phyloP scores from a whole-genome alignment of 2,888 invertebrate species.

The Phaonia tiefii region DNA sequence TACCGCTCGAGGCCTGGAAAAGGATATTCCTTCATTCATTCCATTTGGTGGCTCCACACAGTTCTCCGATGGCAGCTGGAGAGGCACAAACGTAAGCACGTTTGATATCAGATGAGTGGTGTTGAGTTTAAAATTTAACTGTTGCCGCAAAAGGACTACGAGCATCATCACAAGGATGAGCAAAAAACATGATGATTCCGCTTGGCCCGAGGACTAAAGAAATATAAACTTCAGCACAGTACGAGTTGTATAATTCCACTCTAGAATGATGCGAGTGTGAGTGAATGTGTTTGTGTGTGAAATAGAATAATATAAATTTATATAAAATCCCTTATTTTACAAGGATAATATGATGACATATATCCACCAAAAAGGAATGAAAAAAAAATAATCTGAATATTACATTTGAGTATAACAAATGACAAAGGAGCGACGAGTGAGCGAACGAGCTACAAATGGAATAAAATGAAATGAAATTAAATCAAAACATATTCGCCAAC shows the following conservation, averaged over 20 bases:
- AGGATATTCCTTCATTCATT: neutral
- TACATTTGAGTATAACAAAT: slow-evolving; percentile 1
- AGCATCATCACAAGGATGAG: neutral
- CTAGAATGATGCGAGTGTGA: neutral
- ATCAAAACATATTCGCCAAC: slow-evolving; percentile 14
- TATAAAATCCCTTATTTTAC: slow-evolving; percentile 46
- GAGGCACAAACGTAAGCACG: neutral
- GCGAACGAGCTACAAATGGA: neutral
- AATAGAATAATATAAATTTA: slow-evolving; percentile 42
- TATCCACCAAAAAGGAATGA: no score
- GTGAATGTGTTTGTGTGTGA: neutral
- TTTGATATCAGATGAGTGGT: neutral
- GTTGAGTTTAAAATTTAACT: slow-evolving; percentile 24
- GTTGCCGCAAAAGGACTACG: neutral
- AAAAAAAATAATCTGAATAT: slow-evolving; percentile 6
- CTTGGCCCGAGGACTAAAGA: slow-evolving; percentile 3
- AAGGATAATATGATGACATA: slow-evolving; percentile 61
- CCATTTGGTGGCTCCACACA: neutral
- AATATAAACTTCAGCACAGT: slow-evolving; percentile 13
- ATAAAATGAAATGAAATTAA: slow-evolving; percentile 21
- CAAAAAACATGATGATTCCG: slow-evolving; percentile 14
- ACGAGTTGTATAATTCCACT: no score
- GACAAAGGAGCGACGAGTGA: slow-evolving; percentile 3
- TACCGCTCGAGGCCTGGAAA: slow-evolving; percentile 38
- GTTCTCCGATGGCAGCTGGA: slow-evolving; percentile 13